Evolutionary conservation across 2,888 invertebrate genomes (phyloP), one percentile per base, ranked within the genome.

Genomic region (Eustalomyia histrio): DNA sequence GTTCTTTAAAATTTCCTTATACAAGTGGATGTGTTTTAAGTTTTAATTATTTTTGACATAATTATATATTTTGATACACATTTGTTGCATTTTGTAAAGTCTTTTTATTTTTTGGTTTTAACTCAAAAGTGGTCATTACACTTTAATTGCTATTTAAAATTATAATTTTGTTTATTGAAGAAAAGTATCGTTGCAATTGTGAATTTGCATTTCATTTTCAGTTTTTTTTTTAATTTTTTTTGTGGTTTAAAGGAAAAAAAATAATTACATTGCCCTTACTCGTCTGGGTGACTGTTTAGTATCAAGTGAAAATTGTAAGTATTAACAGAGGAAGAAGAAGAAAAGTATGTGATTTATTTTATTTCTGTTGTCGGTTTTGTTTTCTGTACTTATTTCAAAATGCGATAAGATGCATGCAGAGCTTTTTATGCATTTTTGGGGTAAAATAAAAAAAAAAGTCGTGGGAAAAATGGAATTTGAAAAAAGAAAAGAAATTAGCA

Each of bases 241-340:
- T 16, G 67, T 55, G 10, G 50, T 47, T 61, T 52, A 57, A 57
- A 57, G 29, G 7, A 65, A 10, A 35, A 16, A 39, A 39, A 78
- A 55, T 72, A 72, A 67, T 67, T 67, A 72, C 60, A 10, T 67
- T 67, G 78, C 47, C 43, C 52, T 78, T 57, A 8, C 29, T 29
- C 29, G 29, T 7, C 29, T 55, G 16, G 53, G 67, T 64, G 53
- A 60, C 76, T 76, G 76, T 55, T 76, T 73, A 60, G 72, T 67
- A 67, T 78, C 63, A 69, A 72, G 58, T 68, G 75, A 76, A 67
- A 73, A 73, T 58, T 78, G 81, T 81, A 78, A 81, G 81, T 81
- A 71, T 47, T n/a, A 4, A n/a, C 9, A 16, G 43, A 57, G 12
- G 65, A 65, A 57, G 72, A 76, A 29, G 4, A 29, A 29, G 29